These are phyloP conservation scores for Stegodyphus dumicola DNA, from an alignment of 1,140 invertebrate species.

Conservation along the genomic window DNA sequence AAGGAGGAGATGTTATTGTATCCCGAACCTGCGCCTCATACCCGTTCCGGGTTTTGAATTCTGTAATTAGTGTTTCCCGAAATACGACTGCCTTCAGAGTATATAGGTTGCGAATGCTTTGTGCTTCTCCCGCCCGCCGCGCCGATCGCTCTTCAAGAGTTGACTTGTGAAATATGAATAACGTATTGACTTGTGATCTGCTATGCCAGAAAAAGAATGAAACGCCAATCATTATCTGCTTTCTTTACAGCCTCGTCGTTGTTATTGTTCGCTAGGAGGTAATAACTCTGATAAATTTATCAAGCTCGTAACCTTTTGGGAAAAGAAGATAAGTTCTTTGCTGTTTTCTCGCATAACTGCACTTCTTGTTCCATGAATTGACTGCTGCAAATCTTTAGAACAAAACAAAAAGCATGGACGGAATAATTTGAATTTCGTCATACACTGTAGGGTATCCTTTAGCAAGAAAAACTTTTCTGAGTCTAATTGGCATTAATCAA, in stretches of 20 bases:
- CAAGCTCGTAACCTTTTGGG: too few species aligned
- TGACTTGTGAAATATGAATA: background rate
- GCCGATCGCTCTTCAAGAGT: background rate
- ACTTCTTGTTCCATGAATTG: too few species aligned
- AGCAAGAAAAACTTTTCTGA: too few species aligned
- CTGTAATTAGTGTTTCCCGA: constrained; percentile 39
- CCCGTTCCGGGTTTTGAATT: constrained; percentile 23
- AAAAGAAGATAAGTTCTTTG: too few species aligned
- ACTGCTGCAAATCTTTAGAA: too few species aligned
- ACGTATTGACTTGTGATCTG: constrained; percentile 28
- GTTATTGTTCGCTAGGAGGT: too few species aligned
- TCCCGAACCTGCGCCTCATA: background rate
- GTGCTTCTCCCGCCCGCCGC: background rate
- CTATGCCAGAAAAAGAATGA: constrained; percentile 18
- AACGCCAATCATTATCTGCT: background rate
- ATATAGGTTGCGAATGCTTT: constrained; percentile 31
- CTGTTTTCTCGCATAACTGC: too few species aligned
- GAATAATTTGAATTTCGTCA: too few species aligned
- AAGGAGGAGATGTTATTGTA: background rate
- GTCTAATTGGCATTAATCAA: too few species aligned
- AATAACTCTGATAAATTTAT: too few species aligned
- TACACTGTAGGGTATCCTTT: too few species aligned
- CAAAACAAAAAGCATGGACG: too few species aligned
- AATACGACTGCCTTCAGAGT: constrained; percentile 7
- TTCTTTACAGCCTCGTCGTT: background rate